Base-by-base conservation (phyloP, 2,797 vertebrate genomes). In the Geotrypetes seraphini region DNA sequence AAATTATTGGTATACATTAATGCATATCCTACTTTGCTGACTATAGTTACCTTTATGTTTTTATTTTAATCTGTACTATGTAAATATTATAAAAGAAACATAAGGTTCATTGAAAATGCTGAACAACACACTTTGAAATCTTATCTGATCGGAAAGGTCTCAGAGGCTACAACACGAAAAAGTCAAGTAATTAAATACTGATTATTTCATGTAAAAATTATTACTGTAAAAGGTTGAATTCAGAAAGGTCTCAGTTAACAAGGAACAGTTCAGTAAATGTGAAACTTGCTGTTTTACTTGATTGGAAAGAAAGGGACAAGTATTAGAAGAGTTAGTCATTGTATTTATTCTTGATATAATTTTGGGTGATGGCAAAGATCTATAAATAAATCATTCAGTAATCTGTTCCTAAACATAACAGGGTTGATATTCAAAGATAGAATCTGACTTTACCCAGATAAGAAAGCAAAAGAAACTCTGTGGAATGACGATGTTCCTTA, bases 261-360 rank as follows among this genome's bases (percentile, higher is more conserved):
- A 10, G 31, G 47, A 63, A 62, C 50, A 56, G 59, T 76, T 70
- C 47, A 33, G 42, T 52, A 47, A 62, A 79, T 76, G 69, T 64
- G 53, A 63, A 73, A 63, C 56, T 71, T 73, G 77, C 61, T 75
- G 63, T 66, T 69, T 63, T 61, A 75, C 51, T 76, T 75, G 60
- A 43, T 60, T 52, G 45, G 54, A n/a, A n/a, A 41, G 51, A 58
- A 47, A 71, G 50, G 41, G 45, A 23, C 46, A 63, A 63, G 55
- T 58, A 60, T 66, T 61, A 51, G 47, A 52, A 50, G 57, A 58
- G 35, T 60, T 56, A 57, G 66, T 75, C 61, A 68, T 34, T 28
- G 19, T 46, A 52, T 42, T 43, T 65, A n/a, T 69, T 71, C 40
- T 63, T 35, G 19, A 19, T 20, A 43, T 39, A 53, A 48, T 39